Evolutionary conservation across 2,797 vertebrate genomes (phyloP).

Genomic region (Oreonectes daqikongensis): DNA sequence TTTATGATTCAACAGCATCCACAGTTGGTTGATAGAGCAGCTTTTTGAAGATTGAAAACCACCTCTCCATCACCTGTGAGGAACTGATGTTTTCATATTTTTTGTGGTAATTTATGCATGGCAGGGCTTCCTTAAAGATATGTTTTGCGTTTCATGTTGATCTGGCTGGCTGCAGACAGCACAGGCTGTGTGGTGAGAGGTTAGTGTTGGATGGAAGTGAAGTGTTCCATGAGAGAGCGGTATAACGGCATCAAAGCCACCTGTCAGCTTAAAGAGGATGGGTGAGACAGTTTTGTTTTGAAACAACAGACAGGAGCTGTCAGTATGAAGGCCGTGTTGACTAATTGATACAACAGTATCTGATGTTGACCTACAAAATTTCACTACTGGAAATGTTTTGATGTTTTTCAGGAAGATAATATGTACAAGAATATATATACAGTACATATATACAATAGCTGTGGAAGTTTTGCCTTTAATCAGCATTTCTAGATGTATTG

Average conservation of each 20-base stretch:
- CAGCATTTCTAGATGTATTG: no score
- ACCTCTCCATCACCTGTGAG: constrained; percentile 32
- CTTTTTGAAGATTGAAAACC: constrained; percentile 39
- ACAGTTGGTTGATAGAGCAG: constrained; percentile 29
- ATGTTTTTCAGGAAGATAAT: background rate
- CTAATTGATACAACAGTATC: constrained; percentile 68
- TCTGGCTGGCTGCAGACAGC: constrained; percentile 61
- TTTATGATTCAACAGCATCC: background rate
- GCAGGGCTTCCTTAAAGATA: constrained; percentile 64
- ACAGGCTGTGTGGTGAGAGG: constrained; percentile 40
- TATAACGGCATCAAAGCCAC: constrained; percentile 68
- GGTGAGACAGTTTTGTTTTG: constrained; percentile 66
- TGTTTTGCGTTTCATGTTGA: constrained; percentile 66
- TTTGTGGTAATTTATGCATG: constrained; percentile 61
- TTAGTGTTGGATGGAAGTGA: constrained; percentile 46
- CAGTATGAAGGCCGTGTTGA: constrained; percentile 61
- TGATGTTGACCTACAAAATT: constrained; percentile 67
- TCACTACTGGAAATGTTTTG: constrained; percentile 55
- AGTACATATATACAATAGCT: no score
- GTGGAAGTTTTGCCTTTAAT: no score
- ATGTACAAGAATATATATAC: constrained; percentile 3
- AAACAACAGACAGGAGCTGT: constrained; percentile 66
- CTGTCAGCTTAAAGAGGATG: constrained; percentile 71
- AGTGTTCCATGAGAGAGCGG: constrained; percentile 48
- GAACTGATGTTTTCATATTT: constrained; percentile 63